Percentiles rank a stretch among this genome's conserved stretches.
phyloP scores from a whole-genome alignment of 2,888 invertebrate species.

The Desoria tigrina region DNA sequence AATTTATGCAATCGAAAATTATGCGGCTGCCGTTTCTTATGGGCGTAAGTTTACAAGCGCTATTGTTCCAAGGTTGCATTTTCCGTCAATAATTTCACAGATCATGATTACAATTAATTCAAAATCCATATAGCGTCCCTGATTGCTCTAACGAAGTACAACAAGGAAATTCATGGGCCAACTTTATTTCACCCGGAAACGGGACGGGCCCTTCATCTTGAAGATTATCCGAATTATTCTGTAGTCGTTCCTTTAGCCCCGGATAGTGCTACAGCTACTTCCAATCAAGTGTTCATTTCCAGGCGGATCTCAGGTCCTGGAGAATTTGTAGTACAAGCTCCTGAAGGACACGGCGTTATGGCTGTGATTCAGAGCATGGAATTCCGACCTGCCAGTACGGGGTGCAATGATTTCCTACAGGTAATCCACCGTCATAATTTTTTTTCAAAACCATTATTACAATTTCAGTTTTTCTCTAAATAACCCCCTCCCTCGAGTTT shows the following conservation, averaged over 20 bases:
- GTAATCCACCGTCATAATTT: slow-evolving; percentile 22
- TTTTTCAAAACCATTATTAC: too few relatives aligned
- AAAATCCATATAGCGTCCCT: slow-evolving; percentile 39
- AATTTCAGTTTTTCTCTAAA: too few relatives aligned
- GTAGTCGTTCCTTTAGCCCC: slow-evolving; percentile 40
- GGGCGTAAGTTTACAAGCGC: slow-evolving; percentile 33
- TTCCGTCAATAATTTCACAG: neutral
- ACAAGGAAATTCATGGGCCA: slow-evolving; percentile 29
- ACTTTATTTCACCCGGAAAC: slow-evolving; percentile 40
- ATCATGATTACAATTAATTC: too few relatives aligned
- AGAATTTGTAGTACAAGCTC: slow-evolving; percentile 37
- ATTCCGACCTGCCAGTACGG: slow-evolving; percentile 32
- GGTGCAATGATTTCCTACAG: slow-evolving; percentile 43
- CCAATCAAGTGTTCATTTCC: slow-evolving; percentile 41
- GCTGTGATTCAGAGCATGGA: slow-evolving; percentile 41
- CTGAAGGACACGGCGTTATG: slow-evolving; percentile 38
- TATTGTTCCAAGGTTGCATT: neutral
- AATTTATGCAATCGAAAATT: neutral
- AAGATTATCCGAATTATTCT: slow-evolving; percentile 41
- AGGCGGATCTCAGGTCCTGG: slow-evolving; percentile 42
- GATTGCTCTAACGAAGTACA: slow-evolving; percentile 38
- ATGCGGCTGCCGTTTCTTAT: slow-evolving; percentile 27
- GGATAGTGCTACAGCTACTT: slow-evolving; percentile 33
- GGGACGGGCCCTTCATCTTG: slow-evolving; percentile 28
- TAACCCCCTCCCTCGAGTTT: too few relatives aligned